These are phyloP conservation scores for Characodon lateralis DNA, from an alignment of 2,797 vertebrate genomes.

Conservation along the genomic window DNA sequence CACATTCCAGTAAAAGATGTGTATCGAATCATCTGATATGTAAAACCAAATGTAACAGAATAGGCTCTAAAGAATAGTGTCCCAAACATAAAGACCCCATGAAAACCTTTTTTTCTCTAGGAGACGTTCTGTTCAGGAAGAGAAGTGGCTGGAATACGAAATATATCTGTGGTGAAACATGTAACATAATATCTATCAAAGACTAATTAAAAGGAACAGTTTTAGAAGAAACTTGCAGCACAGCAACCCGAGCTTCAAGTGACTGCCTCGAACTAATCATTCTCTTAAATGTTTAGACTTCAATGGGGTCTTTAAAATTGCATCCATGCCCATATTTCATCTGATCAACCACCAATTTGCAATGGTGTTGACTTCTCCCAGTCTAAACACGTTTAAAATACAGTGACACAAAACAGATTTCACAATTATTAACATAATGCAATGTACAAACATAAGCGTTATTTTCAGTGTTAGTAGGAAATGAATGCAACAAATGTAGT, in stretches of 20 bases:
- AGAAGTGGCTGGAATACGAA: conserved; percentile 7
- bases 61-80: conserved; percentile 29
- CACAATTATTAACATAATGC: conserved; percentile 39
- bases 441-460: conserved; percentile 35
- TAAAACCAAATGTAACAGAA: conserved; percentile 56
- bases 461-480: conserved; percentile 56
- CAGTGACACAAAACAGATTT: conserved; percentile 13
- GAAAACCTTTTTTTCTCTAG: neutral
- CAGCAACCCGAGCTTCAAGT: neutral
- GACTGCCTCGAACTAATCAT: neutral
- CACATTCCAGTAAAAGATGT: conserved; percentile 62
- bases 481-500: conserved; percentile 12
- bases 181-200: neutral
- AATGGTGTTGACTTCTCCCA: conserved; percentile 20
- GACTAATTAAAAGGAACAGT: conserved; percentile 1
- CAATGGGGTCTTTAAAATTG: conserved; percentile 50
- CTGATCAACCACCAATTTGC: conserved; percentile 1
- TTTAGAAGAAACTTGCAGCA: conserved; percentile 15
- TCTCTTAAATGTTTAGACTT: conserved; percentile 15
- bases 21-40: conserved; percentile 57
- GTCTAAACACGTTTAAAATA: conserved; percentile 30
- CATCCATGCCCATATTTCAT: conserved; percentile 32
- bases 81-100: conserved; percentile 30
- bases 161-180: neutral
- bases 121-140: neutral